Conservation (phyloP, 1,140 invertebrate genomes). For the Drosophila mauritiana region DNA sequence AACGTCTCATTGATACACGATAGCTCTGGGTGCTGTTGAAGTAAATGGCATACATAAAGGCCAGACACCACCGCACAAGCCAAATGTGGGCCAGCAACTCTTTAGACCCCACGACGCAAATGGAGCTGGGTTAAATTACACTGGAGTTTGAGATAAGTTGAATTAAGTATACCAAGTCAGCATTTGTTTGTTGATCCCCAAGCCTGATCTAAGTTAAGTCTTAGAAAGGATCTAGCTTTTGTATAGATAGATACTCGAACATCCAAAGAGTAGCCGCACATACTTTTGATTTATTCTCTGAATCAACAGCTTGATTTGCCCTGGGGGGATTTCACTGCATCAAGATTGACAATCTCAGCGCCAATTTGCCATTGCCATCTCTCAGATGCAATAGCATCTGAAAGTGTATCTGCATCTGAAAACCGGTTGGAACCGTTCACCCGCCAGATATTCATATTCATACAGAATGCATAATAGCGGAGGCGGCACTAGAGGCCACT, state of each 20-base stretch:
- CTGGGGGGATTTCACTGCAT: neutral
- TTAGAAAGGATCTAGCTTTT: no score
- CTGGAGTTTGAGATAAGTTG: conserved; percentile 1
- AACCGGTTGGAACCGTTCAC: conserved; percentile 45
- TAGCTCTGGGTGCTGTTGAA: conserved; percentile 30
- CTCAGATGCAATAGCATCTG: conserved; percentile 16
- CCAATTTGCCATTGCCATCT: conserved; percentile 11
- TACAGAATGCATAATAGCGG: conserved; percentile 37
- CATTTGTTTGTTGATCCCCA: neutral
- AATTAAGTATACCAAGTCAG: neutral
- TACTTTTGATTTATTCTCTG: no score
- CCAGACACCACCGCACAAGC: conserved; percentile 20
- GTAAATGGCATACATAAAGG: conserved; percentile 41
- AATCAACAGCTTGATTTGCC: neutral
- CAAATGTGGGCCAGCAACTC: conserved; percentile 33
- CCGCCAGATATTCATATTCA: conserved; percentile 26
- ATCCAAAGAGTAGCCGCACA: no score
- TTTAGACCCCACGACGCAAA: conserved; percentile 12
- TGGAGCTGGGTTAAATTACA: conserved; percentile 32
- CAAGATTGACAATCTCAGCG: conserved; percentile 3
- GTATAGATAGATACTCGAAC: no score
- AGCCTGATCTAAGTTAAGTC: neutral
- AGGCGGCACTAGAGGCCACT: conserved; percentile 49
- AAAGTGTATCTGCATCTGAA: conserved; percentile 23
- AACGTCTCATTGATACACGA: conserved; percentile 64